Conservation (phyloP, 1,140 invertebrate genomes). For the Eriocheir sinensis region DNA sequence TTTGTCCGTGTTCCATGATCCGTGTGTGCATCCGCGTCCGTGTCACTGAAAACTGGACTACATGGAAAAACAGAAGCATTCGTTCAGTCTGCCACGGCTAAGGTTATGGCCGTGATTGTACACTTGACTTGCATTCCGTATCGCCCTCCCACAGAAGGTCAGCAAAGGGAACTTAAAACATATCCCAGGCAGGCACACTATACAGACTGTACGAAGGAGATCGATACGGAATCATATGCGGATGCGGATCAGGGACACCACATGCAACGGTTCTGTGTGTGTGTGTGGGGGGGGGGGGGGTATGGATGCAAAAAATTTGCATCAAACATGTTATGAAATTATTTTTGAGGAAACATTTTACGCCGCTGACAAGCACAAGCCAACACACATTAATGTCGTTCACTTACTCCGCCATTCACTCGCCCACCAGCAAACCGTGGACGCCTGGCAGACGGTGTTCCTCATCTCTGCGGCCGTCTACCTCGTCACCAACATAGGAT, state of each 20-base stretch:
- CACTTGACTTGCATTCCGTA: too few species aligned
- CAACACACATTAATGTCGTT: not conserved
- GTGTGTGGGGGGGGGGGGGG: not conserved
- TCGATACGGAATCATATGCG: not conserved
- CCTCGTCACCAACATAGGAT: conserved; percentile 45
- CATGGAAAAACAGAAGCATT: too few species aligned
- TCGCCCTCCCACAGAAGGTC: too few species aligned
- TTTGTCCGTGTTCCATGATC: conserved; percentile 78
- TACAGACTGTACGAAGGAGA: too few species aligned
- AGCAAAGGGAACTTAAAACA: too few species aligned
- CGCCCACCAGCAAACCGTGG: conserved; percentile 74
- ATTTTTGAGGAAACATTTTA: not conserved
- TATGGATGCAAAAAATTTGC: not conserved
- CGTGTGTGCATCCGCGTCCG: not conserved
- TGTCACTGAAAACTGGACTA: too few species aligned
- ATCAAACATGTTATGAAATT: not conserved
- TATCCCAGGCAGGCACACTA: too few species aligned
- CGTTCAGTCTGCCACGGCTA: too few species aligned
- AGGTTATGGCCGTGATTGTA: too few species aligned
- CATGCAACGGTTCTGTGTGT: not conserved
- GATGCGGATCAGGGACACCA: not conserved
- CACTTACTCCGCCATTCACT: not conserved
- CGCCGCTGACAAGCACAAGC: not conserved
- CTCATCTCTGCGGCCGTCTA: conserved; percentile 73
- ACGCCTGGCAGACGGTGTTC: conserved; percentile 79